A percentile compares a stretch with the other conserved stretches of the same genome.
Evolutionary conservation across 2,888 invertebrate genomes (phyloP).

Genomic region (Incurvaria masculella): DNA sequence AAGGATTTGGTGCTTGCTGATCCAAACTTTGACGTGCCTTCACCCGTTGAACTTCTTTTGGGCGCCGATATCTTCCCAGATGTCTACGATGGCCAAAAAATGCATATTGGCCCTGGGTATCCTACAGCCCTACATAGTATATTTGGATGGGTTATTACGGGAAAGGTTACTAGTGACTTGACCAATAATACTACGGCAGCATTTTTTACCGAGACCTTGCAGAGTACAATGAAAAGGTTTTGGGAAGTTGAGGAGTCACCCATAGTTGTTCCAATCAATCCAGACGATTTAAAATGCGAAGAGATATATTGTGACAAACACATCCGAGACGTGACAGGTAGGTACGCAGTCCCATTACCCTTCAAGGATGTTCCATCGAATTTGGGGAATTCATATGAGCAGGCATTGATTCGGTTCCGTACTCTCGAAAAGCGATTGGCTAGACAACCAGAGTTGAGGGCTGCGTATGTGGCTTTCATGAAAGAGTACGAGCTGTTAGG

Average conservation of each 20-base stretch:
- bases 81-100: background rate
- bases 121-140: background rate
- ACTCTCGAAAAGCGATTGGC: background rate
- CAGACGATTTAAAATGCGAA: background rate
- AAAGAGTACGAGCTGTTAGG: constrained; percentile 15
- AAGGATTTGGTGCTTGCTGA: background rate
- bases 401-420: background rate
- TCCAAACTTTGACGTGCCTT: background rate
- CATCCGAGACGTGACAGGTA: background rate
- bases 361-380: background rate
- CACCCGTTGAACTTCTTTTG: background rate
- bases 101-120: background rate
- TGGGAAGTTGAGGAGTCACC: background rate
- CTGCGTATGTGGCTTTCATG: constrained; percentile 13
- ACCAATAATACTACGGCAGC: background rate
- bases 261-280: background rate
- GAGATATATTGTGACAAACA: background rate
- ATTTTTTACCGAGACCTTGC: background rate
- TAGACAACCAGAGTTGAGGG: background rate
- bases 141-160: background rate
- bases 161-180: too few relatives aligned
- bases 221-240: background rate
- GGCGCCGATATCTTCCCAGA: background rate
- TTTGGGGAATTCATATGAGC: background rate
- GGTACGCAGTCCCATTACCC: background rate